These are phyloP conservation scores for Phengaris arion DNA, from an alignment of 2,888 invertebrate species.

Conservation along the genomic window DNA sequence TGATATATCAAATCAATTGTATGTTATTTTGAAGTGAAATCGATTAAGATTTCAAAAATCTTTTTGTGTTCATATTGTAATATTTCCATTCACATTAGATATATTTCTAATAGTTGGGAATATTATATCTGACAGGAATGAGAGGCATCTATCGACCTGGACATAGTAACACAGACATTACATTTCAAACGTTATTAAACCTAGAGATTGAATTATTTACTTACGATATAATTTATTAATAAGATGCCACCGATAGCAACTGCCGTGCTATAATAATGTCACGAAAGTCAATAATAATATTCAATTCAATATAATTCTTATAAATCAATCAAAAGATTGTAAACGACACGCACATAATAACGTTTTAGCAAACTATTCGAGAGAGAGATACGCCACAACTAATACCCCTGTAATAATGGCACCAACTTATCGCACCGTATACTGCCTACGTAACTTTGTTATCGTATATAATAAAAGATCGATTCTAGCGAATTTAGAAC, in stretches of 20 bases:
- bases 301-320: slow-evolving; percentile 30
- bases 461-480: slow-evolving; percentile 72
- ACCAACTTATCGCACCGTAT: slow-evolving; percentile 80
- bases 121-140: not conserved
- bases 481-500: slow-evolving; percentile 73
- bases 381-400: slow-evolving; percentile 64
- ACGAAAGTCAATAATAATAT: slow-evolving; percentile 22
- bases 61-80: not conserved
- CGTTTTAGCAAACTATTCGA: slow-evolving; percentile 45
- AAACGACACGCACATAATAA: slow-evolving; percentile 32
- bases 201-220: slow-evolving; percentile 25
- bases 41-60: slow-evolving; percentile 4
- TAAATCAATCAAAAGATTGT: slow-evolving; percentile 19
- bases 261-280: not conserved
- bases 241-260: slow-evolving; percentile 24
- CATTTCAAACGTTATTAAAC: slow-evolving; percentile 11
- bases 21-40: not conserved
- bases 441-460: slow-evolving; percentile 79
- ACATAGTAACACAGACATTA: slow-evolving; percentile 9
- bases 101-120: slow-evolving; percentile 3
- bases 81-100: slow-evolving; percentile 6
- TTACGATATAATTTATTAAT: slow-evolving; percentile 27
- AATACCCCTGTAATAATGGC: slow-evolving; percentile 80
- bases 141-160: not conserved
- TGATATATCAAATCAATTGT: slow-evolving; percentile 20